These are phyloP conservation scores for Ametastegia equiseti DNA, from an alignment of 2,888 invertebrate genomes.

Conservation along the genomic window DNA sequence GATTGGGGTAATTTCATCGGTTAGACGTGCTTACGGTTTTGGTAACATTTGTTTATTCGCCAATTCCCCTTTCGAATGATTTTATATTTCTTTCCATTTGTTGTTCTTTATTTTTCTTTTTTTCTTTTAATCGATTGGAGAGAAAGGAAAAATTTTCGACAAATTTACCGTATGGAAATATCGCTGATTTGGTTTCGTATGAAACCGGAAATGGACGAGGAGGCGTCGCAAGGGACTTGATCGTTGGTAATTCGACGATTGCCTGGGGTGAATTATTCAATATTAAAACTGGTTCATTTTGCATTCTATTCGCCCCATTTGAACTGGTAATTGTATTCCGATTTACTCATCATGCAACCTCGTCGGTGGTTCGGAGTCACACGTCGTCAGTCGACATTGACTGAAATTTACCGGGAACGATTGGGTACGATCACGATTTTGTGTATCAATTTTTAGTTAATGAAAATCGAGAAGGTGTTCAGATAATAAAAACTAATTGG, in stretches of 20 bases:
- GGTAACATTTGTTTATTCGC: neutral
- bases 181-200: neutral
- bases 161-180: neutral
- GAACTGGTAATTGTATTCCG: conserved; percentile 31
- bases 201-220: conserved; percentile 1
- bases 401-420: neutral
- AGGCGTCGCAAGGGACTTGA: neutral
- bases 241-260: neutral
- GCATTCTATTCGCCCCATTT: conserved; percentile 37
- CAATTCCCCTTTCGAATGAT: no score
- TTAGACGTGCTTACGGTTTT: neutral
- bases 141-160: neutral
- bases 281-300: conserved; percentile 18
- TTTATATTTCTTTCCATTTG: no score
- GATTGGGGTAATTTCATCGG: neutral
- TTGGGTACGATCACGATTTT: neutral
- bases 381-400: neutral
- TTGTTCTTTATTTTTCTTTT: neutral
- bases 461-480: neutral
- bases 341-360: conserved; percentile 3
- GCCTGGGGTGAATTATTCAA: conserved; percentile 19
- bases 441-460: neutral
- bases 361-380: conserved; percentile 11
- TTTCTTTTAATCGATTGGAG: neutral
- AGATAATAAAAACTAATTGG: neutral